A percentile compares a stretch with the other conserved stretches of the same genome.
These are phyloP conservation scores for Apis florea DNA, from an alignment of 1,140 invertebrate species.

Conservation along the genomic window DNA sequence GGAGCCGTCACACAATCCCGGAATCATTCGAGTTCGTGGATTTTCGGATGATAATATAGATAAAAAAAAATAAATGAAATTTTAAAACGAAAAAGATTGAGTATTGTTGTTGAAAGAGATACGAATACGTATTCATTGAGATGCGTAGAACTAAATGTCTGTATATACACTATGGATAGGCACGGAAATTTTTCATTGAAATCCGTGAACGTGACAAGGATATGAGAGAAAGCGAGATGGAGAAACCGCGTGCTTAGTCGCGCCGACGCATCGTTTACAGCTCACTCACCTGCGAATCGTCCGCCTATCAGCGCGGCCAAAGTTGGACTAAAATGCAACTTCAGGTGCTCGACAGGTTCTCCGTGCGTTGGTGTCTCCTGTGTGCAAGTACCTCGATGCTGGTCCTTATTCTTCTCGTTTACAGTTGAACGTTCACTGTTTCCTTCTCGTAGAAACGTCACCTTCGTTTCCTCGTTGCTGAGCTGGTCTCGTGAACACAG, in stretches of 20 bases:
- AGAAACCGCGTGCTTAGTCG: conserved; percentile 47
- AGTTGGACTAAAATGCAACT: conserved; percentile 41
- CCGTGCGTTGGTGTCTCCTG: background rate
- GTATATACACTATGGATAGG: background rate
- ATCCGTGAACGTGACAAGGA: conserved; percentile 5
- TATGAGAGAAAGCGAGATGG: conserved; percentile 38
- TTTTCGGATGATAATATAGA: background rate
- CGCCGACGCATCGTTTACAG: conserved; percentile 47
- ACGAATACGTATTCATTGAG: background rate
- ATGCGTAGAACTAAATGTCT: background rate
- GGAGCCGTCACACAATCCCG: background rate
- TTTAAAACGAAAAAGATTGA: background rate
- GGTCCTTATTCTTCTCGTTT: background rate
- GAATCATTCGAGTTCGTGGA: background rate
- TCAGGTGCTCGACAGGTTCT: conserved; percentile 17
- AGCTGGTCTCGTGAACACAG: conserved; percentile 55
- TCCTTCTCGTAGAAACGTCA: conserved; percentile 52
- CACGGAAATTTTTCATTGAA: background rate
- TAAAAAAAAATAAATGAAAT: background rate
- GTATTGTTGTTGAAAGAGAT: background rate
- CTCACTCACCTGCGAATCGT: conserved; percentile 55
- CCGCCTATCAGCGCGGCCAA: conserved; percentile 50
- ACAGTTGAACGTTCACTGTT: background rate
- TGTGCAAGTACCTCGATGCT: background rate
- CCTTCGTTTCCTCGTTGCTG: conserved; percentile 49